These are phyloP conservation scores for Diplazon laetatorius DNA, from an alignment of 2,888 invertebrate genomes.

Conservation along the genomic window DNA sequence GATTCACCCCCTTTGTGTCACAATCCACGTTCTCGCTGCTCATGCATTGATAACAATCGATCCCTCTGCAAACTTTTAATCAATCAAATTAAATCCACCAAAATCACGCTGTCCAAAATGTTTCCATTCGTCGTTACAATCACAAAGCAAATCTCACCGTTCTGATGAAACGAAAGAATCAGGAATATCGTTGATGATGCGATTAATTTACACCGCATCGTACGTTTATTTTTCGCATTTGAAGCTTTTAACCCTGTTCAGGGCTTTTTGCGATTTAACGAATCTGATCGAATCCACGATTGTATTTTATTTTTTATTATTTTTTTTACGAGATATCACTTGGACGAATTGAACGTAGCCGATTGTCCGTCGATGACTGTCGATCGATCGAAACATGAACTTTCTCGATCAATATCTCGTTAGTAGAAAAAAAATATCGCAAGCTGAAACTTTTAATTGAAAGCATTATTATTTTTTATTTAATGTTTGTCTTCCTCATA, in stretches of 20 bases:
- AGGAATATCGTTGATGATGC: constrained; percentile 64
- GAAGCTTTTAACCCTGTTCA: background rate
- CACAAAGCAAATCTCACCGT: constrained; percentile 64
- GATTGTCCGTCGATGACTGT: background rate
- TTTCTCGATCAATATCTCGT: no score
- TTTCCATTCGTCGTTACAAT: background rate
- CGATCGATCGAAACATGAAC: background rate
- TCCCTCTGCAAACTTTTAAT: constrained; percentile 68
- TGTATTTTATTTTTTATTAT: background rate
- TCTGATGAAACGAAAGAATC: constrained; percentile 66
- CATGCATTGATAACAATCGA: constrained; percentile 74
- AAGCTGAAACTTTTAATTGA: no score
- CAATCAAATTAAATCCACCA: background rate
- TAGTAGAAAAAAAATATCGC: no score
- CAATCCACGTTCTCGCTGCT: constrained; percentile 70
- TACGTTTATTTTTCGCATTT: constrained; percentile 48
- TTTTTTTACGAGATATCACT: constrained; percentile 27
- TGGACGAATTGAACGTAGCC: constrained; percentile 7
- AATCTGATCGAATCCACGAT: no score
- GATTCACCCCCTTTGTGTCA: constrained; percentile 60
- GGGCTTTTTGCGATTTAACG: constrained; percentile 7
- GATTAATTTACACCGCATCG: constrained; percentile 51
- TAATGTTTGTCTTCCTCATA: no score
- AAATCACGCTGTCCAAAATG: background rate
- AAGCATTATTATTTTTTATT: no score